Evolutionary conservation across 2,888 invertebrate genomes (phyloP).

Genomic region (Monopis laevigella): DNA sequence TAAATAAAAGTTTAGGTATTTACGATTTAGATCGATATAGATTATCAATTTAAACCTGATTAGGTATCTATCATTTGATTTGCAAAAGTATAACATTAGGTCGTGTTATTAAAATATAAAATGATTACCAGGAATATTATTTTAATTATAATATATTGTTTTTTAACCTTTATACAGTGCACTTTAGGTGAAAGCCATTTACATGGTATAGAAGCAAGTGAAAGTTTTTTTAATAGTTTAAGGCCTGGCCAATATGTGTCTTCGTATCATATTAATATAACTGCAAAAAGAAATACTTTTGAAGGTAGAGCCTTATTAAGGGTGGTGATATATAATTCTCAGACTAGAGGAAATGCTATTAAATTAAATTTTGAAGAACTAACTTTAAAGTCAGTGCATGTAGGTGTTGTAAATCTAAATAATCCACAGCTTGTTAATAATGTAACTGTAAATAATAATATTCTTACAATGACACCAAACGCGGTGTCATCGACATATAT

Average conservation of each 20-base stretch:
- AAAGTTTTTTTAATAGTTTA: conserved; percentile 18
- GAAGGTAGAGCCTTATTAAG: conserved; percentile 31
- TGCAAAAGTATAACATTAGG: too few species aligned
- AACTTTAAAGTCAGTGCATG: conserved; percentile 25
- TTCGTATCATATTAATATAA: conserved; percentile 31
- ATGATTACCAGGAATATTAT: too few species aligned
- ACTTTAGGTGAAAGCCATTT: too few species aligned
- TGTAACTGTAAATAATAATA: conserved; percentile 20
- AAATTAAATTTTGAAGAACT: conserved; percentile 28
- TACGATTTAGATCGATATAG: too few species aligned
- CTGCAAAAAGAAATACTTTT: conserved; percentile 27
- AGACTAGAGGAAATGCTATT: conserved; percentile 28
- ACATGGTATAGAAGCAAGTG: too few species aligned
- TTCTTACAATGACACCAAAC: conserved; percentile 27
- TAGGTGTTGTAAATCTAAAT: conserved; percentile 24
- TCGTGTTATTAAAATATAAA: too few species aligned
- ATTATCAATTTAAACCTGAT: too few species aligned
- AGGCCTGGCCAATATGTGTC: conserved; percentile 32
- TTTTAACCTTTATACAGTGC: too few species aligned
- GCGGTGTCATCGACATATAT: conserved; percentile 24
- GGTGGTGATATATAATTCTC: conserved; percentile 23
- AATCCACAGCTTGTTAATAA: conserved; percentile 24
- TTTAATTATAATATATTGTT: too few species aligned
- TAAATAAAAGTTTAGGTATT: too few species aligned
- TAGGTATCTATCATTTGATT: too few species aligned